phyloP scores from a whole-genome alignment of 2,888 invertebrate species.

The Rambutsinella grinnellia region DNA sequence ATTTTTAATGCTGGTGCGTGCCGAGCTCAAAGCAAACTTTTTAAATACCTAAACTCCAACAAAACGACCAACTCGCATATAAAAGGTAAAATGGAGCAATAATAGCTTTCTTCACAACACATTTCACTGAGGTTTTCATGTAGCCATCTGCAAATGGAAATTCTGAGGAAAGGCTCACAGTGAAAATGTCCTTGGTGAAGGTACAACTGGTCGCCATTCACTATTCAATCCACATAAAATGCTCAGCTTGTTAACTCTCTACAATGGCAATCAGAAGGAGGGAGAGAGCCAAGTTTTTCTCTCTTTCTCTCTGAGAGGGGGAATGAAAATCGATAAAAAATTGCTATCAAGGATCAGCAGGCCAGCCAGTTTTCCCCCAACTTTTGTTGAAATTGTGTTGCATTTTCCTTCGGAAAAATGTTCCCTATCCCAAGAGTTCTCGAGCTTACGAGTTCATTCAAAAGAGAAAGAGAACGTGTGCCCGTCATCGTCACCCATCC shows the following conservation, averaged over 20 bases:
- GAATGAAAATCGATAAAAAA: slow-evolving; percentile 65
- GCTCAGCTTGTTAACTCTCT: neutral
- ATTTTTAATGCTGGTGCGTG: too few species aligned
- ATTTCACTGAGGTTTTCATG: too few species aligned
- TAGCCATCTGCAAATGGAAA: too few species aligned
- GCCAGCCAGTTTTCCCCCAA: slow-evolving; percentile 34
- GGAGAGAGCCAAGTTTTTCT: neutral
- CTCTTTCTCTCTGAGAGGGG: too few species aligned
- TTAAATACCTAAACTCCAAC: too few species aligned
- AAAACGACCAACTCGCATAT: too few species aligned
- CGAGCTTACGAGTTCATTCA: neutral
- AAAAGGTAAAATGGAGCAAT: too few species aligned
- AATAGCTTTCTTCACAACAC: too few species aligned
- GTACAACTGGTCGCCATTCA: neutral
- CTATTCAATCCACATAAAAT: neutral
- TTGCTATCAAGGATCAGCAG: slow-evolving; percentile 66
- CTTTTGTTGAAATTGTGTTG: neutral
- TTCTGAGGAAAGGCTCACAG: too few species aligned
- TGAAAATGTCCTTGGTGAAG: neutral
- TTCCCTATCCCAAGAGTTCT: neutral
- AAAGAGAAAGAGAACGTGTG: slow-evolving; percentile 18
- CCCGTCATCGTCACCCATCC: slow-evolving; percentile 20
- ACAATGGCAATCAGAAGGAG: neutral
- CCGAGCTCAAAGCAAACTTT: too few species aligned
- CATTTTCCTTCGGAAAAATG: slow-evolving; percentile 4